Percentiles rank a stretch among this genome's conserved stretches.
phyloP scores from a whole-genome alignment of 2,888 invertebrate species.

The Synergus gifuensis region DNA sequence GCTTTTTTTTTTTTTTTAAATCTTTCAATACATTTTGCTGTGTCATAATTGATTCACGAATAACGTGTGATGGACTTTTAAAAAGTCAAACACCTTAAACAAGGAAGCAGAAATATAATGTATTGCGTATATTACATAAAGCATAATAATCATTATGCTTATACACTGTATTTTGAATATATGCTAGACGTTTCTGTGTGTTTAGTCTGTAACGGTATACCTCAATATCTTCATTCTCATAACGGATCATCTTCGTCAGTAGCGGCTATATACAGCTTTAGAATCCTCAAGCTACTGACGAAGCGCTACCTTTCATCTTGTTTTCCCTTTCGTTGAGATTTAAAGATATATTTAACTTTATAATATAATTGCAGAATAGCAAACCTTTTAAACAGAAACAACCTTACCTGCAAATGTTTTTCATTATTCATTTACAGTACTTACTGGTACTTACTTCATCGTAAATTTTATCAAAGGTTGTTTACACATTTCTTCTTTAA shows the following conservation, averaged over 20 bases:
- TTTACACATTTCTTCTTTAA: background rate
- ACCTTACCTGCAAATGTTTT: background rate
- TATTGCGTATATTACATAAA: background rate
- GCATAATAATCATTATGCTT: background rate
- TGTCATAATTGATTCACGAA: background rate
- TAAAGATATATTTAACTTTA: too few species aligned
- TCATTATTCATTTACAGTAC: background rate
- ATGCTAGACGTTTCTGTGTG: too few species aligned
- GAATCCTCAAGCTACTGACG: background rate
- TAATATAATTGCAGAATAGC: too few species aligned
- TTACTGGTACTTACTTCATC: background rate
- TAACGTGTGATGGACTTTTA: background rate
- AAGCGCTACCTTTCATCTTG: background rate
- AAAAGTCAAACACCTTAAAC: background rate
- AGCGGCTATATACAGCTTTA: background rate
- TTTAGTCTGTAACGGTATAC: background rate
- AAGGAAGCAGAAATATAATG: background rate
- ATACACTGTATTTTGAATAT: too few species aligned
- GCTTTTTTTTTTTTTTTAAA: background rate
- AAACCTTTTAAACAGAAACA: too few species aligned
- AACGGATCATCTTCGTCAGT: background rate
- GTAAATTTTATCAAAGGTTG: background rate
- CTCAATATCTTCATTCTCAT: background rate
- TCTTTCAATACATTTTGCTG: background rate
- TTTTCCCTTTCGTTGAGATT: background rate